Evolutionary conservation across 1,140 invertebrate genomes (phyloP), one percentile per base, ranked within the genome.

Genomic region (Aporrectodea caliginosa): DNA sequence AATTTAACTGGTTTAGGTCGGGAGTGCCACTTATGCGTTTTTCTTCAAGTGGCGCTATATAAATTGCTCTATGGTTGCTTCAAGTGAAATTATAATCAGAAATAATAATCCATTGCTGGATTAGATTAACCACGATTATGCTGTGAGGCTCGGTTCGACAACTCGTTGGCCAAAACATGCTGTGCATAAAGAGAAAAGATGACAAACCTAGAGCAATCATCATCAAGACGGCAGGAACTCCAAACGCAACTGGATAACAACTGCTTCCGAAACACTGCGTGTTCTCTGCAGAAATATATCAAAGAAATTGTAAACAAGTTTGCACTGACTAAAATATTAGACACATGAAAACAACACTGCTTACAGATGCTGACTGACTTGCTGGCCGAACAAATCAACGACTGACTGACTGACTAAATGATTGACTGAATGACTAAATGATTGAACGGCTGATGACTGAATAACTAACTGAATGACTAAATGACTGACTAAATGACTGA

Each of bases 171-270:
- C n/a, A n/a, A n/a, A n/a, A n/a, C n/a, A n/a, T n/a, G 16, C 16
- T 1, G 69, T 1, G 1, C 2, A 27, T 27, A 27, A 1, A 1
- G 2, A 70, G n/a, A 35, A 35, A 22, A 16, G 16, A 72, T 35
- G 1, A 34, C 75, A 6, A 35, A 87, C 87, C 70, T 16, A 85
- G 70, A 58, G 87, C 79, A 32, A 83, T 6, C 30, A 86, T 77
- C 87, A 88, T 88, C 0, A 88, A 82, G 16, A 84, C 12, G 12
- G 95, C 94, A 0, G 97, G 96, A 2, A 98, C 91, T 1, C 95
- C 93, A 88, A 98, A 99, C 0, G 96, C 95, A 76, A 98, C 85
- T 0, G 95, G 92, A 85, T 94, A 98, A 85, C 97, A 99, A 2
- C 92, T 91, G 0, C 92, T 90, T 0, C 91, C 93, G 82, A 96